Percentiles rank a stretch among this genome's conserved stretches.
These are phyloP conservation scores for Enteromius trimaculatus DNA, from an alignment of 2,797 vertebrate genomes.

Conservation along the genomic window DNA sequence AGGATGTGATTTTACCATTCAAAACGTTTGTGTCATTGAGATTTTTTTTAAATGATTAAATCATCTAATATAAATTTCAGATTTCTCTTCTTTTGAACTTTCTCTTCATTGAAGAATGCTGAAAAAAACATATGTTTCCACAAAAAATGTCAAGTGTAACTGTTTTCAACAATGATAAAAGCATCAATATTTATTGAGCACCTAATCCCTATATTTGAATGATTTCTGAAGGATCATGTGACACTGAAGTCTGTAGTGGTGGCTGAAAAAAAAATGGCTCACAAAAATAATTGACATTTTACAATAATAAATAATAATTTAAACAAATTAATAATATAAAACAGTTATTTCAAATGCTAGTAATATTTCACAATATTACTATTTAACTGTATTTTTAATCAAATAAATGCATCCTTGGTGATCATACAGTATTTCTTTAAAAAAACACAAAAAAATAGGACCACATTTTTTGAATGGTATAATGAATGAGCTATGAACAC, in stretches of 20 bases:
- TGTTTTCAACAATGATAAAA: background rate
- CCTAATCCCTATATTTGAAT: background rate
- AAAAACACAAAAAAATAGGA: background rate
- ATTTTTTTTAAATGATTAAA: background rate
- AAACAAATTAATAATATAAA: background rate
- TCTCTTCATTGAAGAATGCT: background rate
- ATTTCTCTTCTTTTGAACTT: background rate
- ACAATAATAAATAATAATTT: background rate
- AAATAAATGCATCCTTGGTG: background rate
- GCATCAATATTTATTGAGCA: background rate
- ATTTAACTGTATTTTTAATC: background rate
- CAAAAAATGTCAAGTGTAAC: background rate
- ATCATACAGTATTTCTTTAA: background rate
- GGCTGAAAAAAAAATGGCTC: too few species aligned
- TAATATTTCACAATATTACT: background rate
- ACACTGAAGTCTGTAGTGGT: background rate
- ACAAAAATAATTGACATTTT: background rate
- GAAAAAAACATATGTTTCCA: background rate
- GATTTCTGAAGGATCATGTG: background rate
- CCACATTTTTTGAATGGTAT: background rate
- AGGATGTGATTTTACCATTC: background rate
- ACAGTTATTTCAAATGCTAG: too few species aligned
- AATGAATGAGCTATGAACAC: background rate
- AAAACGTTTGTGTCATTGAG: background rate
- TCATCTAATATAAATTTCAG: too few species aligned